Percentiles rank a stretch among this genome's conserved stretches.
Conservation (phyloP, 2,888 invertebrate species). For the Isoperla grammatica region DNA sequence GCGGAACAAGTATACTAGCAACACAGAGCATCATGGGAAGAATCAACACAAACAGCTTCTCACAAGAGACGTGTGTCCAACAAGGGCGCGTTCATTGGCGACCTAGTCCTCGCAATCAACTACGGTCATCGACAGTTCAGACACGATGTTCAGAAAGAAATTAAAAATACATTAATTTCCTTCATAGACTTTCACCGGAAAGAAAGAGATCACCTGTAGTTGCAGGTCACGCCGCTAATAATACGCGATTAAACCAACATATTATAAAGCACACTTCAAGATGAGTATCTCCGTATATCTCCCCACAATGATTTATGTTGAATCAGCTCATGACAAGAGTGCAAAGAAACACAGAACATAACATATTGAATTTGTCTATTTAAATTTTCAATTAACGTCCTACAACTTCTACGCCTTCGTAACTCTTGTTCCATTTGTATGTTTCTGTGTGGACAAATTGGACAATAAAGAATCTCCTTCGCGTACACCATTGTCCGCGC, state of each 20-base stretch:
- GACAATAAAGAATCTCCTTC: conserved; percentile 4
- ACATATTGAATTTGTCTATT: conserved; percentile 1
- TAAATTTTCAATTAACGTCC: neutral
- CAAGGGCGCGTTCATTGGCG: too few species aligned
- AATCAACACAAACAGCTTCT: too few species aligned
- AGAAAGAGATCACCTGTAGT: conserved; percentile 3
- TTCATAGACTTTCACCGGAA: conserved; percentile 7
- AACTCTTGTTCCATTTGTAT: neutral
- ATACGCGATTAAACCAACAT: conserved; percentile 1
- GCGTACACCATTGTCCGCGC: neutral
- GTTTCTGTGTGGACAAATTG: neutral
- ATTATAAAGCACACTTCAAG: conserved; percentile 11
- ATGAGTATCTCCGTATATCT: neutral
- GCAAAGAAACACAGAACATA: neutral
- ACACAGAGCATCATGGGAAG: too few species aligned
- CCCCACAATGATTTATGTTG: neutral
- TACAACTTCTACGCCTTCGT: neutral
- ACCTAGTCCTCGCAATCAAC: too few species aligned
- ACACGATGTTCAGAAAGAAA: conserved; percentile 14
- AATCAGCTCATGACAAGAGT: neutral
- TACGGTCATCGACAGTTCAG: neutral
- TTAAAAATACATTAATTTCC: conserved; percentile 13
- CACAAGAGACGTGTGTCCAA: too few species aligned
- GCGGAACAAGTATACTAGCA: too few species aligned
- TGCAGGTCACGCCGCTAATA: conserved; percentile 6